A percentile compares a stretch with the other conserved stretches of the same genome.
phyloP scores from a whole-genome alignment of 2,113 vertebrate genomes.

The rat (Rattus norvegicus) region DNA sequence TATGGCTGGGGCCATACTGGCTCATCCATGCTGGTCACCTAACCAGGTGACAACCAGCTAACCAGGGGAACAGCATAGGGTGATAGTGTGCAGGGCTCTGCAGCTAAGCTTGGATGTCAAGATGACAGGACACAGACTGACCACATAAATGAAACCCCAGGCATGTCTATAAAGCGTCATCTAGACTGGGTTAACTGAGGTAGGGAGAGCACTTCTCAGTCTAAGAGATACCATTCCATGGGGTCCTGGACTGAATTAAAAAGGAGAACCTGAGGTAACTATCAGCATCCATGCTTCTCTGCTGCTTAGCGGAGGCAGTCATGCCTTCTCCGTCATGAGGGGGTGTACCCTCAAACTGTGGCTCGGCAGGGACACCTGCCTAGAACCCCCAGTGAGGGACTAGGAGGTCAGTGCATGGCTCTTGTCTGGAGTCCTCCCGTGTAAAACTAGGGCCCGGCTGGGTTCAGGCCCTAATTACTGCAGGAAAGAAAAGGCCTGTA shows the following conservation, averaged over 20 bases:
- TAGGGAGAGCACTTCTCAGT: neutral
- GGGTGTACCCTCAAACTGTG: neutral
- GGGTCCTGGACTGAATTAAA: neutral
- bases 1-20: neutral
- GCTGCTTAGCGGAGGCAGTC: neutral
- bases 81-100: neutral
- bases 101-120: neutral
- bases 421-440: neutral
- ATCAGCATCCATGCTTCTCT: neutral
- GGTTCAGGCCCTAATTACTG: neutral
- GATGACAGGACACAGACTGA: neutral
- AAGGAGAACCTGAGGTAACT: neutral
- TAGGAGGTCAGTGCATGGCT: neutral
- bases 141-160: neutral
- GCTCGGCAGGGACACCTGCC: neutral
- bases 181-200: neutral
- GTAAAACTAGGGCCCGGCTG: no score
- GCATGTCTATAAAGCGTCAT: neutral
- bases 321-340: neutral
- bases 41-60: neutral
- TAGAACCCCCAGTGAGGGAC: neutral
- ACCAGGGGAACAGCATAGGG: neutral
- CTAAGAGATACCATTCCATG: neutral
- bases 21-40: no score
- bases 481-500: neutral